Percentiles rank a stretch among this genome's conserved stretches.
Evolutionary conservation across 2,113 vertebrate genomes (phyloP).

Genomic region (Mionectes macconnelli): DNA sequence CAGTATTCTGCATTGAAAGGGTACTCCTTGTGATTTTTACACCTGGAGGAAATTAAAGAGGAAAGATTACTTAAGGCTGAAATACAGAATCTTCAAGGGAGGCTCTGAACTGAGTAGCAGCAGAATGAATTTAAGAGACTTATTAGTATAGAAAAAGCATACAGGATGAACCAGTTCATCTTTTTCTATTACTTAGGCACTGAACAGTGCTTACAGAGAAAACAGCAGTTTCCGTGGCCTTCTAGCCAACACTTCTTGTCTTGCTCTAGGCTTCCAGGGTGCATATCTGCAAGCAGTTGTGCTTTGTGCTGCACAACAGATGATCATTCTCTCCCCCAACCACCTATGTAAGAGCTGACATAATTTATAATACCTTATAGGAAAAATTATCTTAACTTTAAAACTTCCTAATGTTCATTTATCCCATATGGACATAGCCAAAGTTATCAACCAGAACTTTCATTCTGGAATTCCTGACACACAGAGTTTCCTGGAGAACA

Average conservation of each 20-base stretch:
- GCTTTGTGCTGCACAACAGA: not conserved
- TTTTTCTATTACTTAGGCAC: not conserved
- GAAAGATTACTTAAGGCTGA: not conserved
- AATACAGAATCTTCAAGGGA: not conserved
- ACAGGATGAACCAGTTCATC: not conserved
- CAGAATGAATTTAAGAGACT: not conserved
- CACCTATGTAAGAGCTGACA: not conserved
- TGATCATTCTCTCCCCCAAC: not conserved
- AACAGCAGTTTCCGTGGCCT: not conserved
- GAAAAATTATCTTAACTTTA: not conserved
- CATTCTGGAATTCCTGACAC: not conserved
- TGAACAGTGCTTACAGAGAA: not conserved
- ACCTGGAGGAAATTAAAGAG: conserved; percentile 23
- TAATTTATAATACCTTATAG: not conserved
- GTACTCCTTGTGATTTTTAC: conserved; percentile 65
- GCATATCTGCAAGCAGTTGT: not conserved
- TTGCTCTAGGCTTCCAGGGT: not conserved
- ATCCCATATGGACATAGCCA: not conserved
- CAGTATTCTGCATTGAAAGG: conserved; percentile 70
- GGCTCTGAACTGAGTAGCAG: not conserved
- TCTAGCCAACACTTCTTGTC: not conserved
- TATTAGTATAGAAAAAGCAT: not conserved
- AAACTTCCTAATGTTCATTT: not conserved
- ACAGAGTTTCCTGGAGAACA: not conserved
- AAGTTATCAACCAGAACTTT: not conserved